phyloP scores from a whole-genome alignment of 2,888 invertebrate species.

The Bruchidius siliquastri region DNA sequence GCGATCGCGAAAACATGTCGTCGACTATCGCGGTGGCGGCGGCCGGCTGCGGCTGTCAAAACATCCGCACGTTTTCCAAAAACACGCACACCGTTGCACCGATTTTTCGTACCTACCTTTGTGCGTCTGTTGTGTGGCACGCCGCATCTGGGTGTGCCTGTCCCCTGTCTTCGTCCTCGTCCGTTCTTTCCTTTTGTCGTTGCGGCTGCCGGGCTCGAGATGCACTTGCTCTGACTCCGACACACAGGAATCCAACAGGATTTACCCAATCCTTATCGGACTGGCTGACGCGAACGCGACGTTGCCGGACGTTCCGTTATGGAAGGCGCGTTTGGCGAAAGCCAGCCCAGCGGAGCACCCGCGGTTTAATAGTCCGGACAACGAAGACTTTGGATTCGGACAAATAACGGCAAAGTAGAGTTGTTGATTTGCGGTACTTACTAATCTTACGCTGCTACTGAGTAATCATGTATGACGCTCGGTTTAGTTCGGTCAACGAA shows the following conservation, averaged over 20 bases:
- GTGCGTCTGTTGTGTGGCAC: slow-evolving; percentile 55
- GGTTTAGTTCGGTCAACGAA: no score
- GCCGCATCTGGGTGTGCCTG: slow-evolving; percentile 41
- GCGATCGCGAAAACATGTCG: neutral
- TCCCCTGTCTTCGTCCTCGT: slow-evolving; percentile 6
- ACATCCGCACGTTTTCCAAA: neutral
- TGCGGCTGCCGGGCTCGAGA: neutral
- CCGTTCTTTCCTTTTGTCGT: slow-evolving; percentile 1
- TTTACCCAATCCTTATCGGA: slow-evolving; percentile 18
- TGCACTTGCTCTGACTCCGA: slow-evolving; percentile 18
- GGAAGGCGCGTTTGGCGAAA: neutral
- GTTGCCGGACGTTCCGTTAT: slow-evolving; percentile 6
- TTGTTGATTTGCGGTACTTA: no score
- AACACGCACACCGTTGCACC: neutral
- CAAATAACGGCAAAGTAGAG: no score
- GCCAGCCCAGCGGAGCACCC: neutral
- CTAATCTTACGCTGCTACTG: no score
- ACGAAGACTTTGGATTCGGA: no score
- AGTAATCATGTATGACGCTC: no score
- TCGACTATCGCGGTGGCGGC: no score
- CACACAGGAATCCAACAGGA: slow-evolving; percentile 27
- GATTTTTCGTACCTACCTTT: slow-evolving; percentile 47
- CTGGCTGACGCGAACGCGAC: neutral
- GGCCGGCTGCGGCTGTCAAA: neutral
- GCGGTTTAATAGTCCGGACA: neutral